Evolutionary conservation across 2,888 invertebrate genomes (phyloP).

Genomic region (Apodemia duryi): DNA sequence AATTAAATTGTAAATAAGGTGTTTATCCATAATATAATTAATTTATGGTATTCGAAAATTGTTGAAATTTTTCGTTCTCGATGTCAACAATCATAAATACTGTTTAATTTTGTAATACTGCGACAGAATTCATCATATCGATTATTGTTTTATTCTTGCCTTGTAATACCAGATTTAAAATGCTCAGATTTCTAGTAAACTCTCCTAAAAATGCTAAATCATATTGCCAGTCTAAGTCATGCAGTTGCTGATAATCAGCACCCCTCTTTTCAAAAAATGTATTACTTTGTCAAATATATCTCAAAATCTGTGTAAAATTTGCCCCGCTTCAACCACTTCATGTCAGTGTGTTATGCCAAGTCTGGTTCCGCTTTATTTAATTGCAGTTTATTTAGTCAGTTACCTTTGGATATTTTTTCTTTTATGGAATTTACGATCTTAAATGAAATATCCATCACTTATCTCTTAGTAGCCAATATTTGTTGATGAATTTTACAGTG

Average conservation of each 20-base stretch:
- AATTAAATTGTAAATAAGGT: constrained; percentile 33
- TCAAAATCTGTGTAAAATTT: constrained; percentile 36
- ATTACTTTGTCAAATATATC: constrained; percentile 31
- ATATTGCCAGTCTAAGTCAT: constrained; percentile 33
- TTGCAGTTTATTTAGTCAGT: constrained; percentile 31
- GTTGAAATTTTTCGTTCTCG: constrained; percentile 31
- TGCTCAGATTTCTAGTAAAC: constrained; percentile 32
- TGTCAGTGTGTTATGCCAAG: constrained; percentile 32
- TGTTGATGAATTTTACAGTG: not conserved
- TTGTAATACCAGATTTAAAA: constrained; percentile 32
- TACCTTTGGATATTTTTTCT: constrained; percentile 29
- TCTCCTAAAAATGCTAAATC: constrained; percentile 33
- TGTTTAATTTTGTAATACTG: constrained; percentile 30
- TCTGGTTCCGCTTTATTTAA: constrained; percentile 31
- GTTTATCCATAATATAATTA: constrained; percentile 30
- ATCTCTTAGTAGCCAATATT: not conserved
- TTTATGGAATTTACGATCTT: constrained; percentile 22
- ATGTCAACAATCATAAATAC: constrained; percentile 32
- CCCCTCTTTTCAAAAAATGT: constrained; percentile 31
- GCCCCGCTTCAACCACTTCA: constrained; percentile 35
- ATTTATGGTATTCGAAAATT: constrained; percentile 29
- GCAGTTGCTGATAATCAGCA: constrained; percentile 30
- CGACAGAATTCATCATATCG: constrained; percentile 32
- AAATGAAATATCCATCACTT: constrained; percentile 4
- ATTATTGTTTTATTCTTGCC: constrained; percentile 34